Evolutionary conservation across 2,113 vertebrate genomes (phyloP), one percentile per base, ranked within the genome.

Genomic region (Meleagris gallopavo): DNA sequence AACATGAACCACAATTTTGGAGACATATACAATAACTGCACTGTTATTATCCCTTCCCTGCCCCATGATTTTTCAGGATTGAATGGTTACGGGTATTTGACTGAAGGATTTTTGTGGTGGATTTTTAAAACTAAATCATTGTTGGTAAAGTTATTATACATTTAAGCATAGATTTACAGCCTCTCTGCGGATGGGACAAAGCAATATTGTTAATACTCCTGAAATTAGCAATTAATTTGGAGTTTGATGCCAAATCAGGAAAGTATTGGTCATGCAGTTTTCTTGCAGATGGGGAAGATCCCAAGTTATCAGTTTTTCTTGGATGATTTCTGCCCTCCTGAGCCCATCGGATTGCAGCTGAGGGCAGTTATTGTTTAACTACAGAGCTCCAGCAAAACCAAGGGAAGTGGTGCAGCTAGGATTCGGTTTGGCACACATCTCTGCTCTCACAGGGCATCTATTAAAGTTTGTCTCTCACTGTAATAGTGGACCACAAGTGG

Each of bases 311-410:
- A 50, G 13, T 34, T 67, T 83, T 64, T 61, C 46, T 30, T 88
- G 38, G 8, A 74, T 69, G 57, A 71, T 17, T 75, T 96, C 52
- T 91, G 45, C 45, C 61, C 12, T 74, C 43, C 50, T 50, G 32
- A 70, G 7, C 24, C 67, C 32, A 41, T 40, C 18, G 29, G 30
- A 25, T 27, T 78, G 38, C 57, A 90, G 76, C 60, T 95, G 92
- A 94, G 74, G 79, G 34, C 11, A 46, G 69, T 86, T 81, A 60
- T 24, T 25, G 3, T 67, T 77, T 52, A 71, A 34, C 57, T 77
- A 25, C 73, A 74, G 61, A 83, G 55, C 64, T 41, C n/a, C 60
- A 92, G 52, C 65, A 94, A 94, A 93, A 78, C 27, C 61, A 58
- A 57, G 52, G 61, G 86, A 88, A 88, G 73, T 11, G 67, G 52